These are phyloP conservation scores for Megamerina dolium DNA, from an alignment of 2,888 invertebrate genomes.

Conservation along the genomic window DNA sequence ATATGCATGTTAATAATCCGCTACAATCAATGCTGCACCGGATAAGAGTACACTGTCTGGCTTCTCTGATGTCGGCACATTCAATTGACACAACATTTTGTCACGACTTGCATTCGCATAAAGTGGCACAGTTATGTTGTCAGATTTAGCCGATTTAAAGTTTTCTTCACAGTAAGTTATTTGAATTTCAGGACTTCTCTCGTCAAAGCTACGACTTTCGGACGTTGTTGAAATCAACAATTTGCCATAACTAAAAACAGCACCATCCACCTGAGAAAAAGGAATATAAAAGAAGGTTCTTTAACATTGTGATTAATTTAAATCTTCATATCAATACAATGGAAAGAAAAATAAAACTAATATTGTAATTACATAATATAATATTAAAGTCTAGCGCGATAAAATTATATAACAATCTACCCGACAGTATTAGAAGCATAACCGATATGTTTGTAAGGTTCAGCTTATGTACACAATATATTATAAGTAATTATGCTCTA, in stretches of 20 bases:
- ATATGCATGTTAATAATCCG: slow-evolving; percentile 38
- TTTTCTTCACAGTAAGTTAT: slow-evolving; percentile 24
- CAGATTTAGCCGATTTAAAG: slow-evolving; percentile 2
- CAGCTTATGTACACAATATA: too few species aligned
- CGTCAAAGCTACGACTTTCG: slow-evolving; percentile 12
- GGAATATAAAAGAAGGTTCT: too few species aligned
- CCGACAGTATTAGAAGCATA: too few species aligned
- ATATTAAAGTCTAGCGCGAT: too few species aligned
- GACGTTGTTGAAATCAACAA: slow-evolving; percentile 22
- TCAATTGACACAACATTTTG: slow-evolving; percentile 39
- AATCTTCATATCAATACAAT: too few species aligned
- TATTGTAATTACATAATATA: too few species aligned
- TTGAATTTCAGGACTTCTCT: slow-evolving; percentile 29
- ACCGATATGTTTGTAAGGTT: too few species aligned
- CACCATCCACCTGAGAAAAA: slow-evolving; percentile 41
- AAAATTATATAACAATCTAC: too few species aligned
- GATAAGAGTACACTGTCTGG: slow-evolving; percentile 38
- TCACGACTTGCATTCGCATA: slow-evolving; percentile 39
- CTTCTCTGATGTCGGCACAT: slow-evolving; percentile 29
- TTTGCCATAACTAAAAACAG: slow-evolving; percentile 28
- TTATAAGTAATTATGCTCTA: too few species aligned
- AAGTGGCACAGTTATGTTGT: slow-evolving; percentile 31
- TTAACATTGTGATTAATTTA: too few species aligned
- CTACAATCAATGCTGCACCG: slow-evolving; percentile 43
- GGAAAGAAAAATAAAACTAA: too few species aligned